These are phyloP conservation scores for Neelides sp. DNA, from an alignment of 1,140 invertebrate species.

Conservation along the genomic window DNA sequence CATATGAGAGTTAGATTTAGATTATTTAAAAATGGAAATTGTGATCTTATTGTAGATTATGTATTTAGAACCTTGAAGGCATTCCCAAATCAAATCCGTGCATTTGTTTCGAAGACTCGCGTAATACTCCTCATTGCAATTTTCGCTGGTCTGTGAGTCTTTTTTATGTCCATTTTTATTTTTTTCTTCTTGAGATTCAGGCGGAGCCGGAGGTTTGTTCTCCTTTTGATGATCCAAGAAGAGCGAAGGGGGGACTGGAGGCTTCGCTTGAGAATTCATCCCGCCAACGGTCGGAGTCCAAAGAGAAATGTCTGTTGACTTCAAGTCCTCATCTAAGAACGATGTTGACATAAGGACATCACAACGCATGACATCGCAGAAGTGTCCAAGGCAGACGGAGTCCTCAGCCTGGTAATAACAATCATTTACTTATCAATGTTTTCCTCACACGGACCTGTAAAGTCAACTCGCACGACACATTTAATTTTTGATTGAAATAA, in stretches of 20 bases:
- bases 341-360: slow-evolving; percentile 50
- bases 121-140: slow-evolving; percentile 30
- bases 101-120: slow-evolving; percentile 22
- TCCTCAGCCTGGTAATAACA: slow-evolving; percentile 58
- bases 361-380: slow-evolving; percentile 89
- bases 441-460: slow-evolving; percentile 14
- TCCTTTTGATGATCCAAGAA: slow-evolving; percentile 19
- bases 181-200: not conserved
- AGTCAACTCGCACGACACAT: not conserved
- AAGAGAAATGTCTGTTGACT: slow-evolving; percentile 29
- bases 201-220: not conserved
- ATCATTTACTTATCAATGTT: not conserved
- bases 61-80: too few relatives aligned
- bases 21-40: too few relatives aligned
- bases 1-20: too few relatives aligned
- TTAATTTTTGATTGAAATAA: slow-evolving; percentile 1
- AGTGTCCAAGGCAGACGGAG: slow-evolving; percentile 79
- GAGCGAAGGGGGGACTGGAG: slow-evolving; percentile 1
- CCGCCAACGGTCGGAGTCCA: slow-evolving; percentile 21
- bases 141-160: not conserved
- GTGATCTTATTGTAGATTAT: too few relatives aligned
- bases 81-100: slow-evolving; percentile 25
- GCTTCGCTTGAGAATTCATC: not conserved
- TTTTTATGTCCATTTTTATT: not conserved
- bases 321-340: slow-evolving; percentile 25